Conservation (phyloP, 2,888 invertebrate genomes). For the Dusona sp. region DNA sequence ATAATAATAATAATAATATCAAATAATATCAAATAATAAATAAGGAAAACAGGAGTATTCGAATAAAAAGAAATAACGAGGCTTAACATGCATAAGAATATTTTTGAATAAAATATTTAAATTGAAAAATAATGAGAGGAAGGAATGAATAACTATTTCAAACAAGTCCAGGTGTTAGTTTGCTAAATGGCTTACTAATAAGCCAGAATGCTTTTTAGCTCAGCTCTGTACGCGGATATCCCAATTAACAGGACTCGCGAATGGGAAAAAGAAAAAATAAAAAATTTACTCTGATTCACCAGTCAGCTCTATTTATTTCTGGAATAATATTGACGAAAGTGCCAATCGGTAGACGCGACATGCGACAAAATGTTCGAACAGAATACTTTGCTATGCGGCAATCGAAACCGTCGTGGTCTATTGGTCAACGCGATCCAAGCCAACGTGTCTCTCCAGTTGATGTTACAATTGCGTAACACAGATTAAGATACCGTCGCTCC, state of each 20-base stretch:
- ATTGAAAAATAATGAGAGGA: background rate
- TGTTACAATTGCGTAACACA: constrained; percentile 40
- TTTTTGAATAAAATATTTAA: background rate
- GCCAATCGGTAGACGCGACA: background rate
- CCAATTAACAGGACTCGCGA: constrained; percentile 38
- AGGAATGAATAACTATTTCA: background rate
- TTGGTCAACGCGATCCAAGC: constrained; percentile 27
- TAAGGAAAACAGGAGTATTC: background rate
- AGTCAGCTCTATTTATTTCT: background rate
- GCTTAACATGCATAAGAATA: background rate
- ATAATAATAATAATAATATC: too few species aligned
- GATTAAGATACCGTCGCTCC: constrained; percentile 23
- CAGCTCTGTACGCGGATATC: background rate
- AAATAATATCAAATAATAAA: too few species aligned
- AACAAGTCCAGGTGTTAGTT: constrained; percentile 41
- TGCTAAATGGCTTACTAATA: constrained; percentile 55
- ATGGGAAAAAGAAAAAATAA: background rate
- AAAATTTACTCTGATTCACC: background rate
- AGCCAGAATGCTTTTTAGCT: constrained; percentile 43
- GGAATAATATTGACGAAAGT: background rate
- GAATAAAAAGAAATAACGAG: background rate
- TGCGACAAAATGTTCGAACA: background rate
- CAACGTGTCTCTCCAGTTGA: background rate
- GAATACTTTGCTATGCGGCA: background rate
- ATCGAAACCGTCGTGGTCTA: constrained; percentile 50